Conservation (phyloP, 2,888 invertebrate genomes). For the Ptychoptera contaminata region DNA sequence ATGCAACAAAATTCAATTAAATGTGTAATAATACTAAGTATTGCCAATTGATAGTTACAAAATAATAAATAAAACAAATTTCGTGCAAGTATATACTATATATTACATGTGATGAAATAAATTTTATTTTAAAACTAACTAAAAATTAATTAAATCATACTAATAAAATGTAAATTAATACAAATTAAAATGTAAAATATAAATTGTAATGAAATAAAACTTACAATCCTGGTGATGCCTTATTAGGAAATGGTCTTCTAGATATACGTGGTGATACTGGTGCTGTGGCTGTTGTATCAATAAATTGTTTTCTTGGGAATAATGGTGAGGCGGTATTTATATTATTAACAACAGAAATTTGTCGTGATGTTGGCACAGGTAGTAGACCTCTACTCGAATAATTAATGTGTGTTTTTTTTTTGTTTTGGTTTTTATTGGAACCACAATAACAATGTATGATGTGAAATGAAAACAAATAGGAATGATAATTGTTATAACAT, state of each 20-base stretch:
- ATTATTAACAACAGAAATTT: constrained; percentile 9
- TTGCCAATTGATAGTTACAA: too few relatives aligned
- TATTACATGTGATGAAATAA: too few relatives aligned
- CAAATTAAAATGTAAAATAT: not conserved
- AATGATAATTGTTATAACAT: not conserved
- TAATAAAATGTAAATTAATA: too few relatives aligned
- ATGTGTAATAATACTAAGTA: too few relatives aligned
- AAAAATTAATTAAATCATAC: too few relatives aligned
- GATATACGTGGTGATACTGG: constrained; percentile 19
- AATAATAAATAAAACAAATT: too few relatives aligned
- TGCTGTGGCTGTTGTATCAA: constrained; percentile 11
- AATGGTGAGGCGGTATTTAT: constrained; percentile 16
- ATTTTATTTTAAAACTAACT: too few relatives aligned
- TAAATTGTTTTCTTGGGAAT: constrained; percentile 15
- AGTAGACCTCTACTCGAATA: constrained; percentile 7
- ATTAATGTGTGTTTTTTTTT: too few relatives aligned
- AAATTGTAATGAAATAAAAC: constrained; percentile 9
- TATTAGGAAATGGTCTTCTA: constrained; percentile 17
- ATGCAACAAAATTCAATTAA: too few relatives aligned
- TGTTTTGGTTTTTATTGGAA: too few relatives aligned
- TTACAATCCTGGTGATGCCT: constrained; percentile 22
- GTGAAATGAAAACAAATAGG: not conserved
- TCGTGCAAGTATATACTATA: too few relatives aligned
- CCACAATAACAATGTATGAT: too few relatives aligned
- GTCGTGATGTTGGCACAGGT: constrained; percentile 12